These are phyloP conservation scores for Torymus texanus DNA, from an alignment of 2,888 invertebrate genomes.

Conservation along the genomic window DNA sequence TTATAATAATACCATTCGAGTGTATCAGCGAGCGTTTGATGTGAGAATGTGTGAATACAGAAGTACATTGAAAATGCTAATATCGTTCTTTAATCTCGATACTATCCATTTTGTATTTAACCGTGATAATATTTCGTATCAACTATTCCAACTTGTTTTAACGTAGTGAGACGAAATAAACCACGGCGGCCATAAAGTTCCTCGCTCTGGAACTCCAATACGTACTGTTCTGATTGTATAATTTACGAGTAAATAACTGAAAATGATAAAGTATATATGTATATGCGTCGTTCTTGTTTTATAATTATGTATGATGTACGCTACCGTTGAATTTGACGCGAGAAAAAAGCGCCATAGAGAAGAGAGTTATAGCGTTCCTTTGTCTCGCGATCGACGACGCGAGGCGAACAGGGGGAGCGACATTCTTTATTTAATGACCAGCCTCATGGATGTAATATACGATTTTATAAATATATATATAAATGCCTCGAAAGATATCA, in stretches of 20 bases:
- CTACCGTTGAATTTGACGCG: conserved; percentile 30
- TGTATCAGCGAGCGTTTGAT: conserved; percentile 6
- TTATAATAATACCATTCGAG: conserved; percentile 24
- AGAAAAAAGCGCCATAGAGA: conserved; percentile 7
- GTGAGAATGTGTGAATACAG: not conserved
- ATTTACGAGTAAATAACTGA: conserved; percentile 20
- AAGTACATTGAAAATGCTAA: conserved; percentile 19
- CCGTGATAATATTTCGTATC: conserved; percentile 5
- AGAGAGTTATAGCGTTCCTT: conserved; percentile 14
- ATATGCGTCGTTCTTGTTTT: conserved; percentile 28
- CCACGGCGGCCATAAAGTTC: conserved; percentile 19
- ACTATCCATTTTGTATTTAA: conserved; percentile 27
- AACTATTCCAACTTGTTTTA: not conserved
- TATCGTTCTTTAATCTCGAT: conserved; percentile 18
- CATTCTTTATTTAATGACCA: conserved; percentile 49
- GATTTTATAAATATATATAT: conserved; percentile 53
- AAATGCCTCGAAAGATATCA: conserved; percentile 41
- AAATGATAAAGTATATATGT: conserved; percentile 29
- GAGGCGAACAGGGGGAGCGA: conserved; percentile 34
- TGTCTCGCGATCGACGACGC: conserved; percentile 36
- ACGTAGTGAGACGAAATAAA: not conserved
- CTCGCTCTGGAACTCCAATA: not conserved
- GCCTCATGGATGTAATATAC: conserved; percentile 52
- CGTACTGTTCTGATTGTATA: conserved; percentile 27
- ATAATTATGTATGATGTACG: conserved; percentile 32